Percentiles rank a stretch among this genome's conserved stretches.
These are phyloP conservation scores for Phymastichus coffea DNA, from an alignment of 1,140 invertebrate genomes.

Conservation along the genomic window DNA sequence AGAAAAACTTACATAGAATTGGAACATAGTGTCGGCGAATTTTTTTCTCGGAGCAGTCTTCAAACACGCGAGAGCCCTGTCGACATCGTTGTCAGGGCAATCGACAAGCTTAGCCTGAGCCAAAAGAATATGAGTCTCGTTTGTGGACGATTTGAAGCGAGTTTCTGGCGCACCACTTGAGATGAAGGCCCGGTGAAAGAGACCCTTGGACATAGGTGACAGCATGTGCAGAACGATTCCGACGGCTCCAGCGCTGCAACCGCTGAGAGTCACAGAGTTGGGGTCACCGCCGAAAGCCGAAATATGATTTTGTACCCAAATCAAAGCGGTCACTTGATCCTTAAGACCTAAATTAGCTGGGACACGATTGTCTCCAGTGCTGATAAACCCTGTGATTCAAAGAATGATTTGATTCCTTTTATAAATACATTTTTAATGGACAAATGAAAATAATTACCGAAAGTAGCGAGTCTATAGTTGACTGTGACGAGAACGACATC, in stretches of 20 bases:
- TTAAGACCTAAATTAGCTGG: constrained; percentile 75
- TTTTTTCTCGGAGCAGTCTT: constrained; percentile 46
- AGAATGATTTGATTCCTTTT: too few relatives aligned
- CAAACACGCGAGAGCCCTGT: constrained; percentile 63
- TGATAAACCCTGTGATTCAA: constrained; percentile 72
- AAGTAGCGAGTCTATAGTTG: constrained; percentile 68
- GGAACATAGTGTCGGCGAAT: constrained; percentile 1
- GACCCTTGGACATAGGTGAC: constrained; percentile 58
- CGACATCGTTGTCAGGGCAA: constrained; percentile 60
- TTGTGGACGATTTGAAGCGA: constrained; percentile 54
- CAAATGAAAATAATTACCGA: too few relatives aligned
- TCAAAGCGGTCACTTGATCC: constrained; percentile 71
- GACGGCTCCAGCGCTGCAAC: constrained; percentile 69
- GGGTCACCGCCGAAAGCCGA: constrained; percentile 74
- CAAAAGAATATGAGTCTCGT: constrained; percentile 61
- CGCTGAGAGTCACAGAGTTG: constrained; percentile 66
- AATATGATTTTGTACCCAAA: constrained; percentile 75
- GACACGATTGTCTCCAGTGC: constrained; percentile 63
- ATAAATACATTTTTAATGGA: too few relatives aligned
- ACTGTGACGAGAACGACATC: constrained; percentile 69
- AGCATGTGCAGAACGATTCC: constrained; percentile 65
- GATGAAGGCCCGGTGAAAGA: constrained; percentile 53
- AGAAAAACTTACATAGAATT: constrained; percentile 28
- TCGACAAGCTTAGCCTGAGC: constrained; percentile 65
- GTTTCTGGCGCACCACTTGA: constrained; percentile 67